A percentile compares a stretch with the other conserved stretches of the same genome.
These are phyloP conservation scores for Cyprinodon tularosa DNA, from an alignment of 2,113 vertebrate species.

Conservation along the genomic window DNA sequence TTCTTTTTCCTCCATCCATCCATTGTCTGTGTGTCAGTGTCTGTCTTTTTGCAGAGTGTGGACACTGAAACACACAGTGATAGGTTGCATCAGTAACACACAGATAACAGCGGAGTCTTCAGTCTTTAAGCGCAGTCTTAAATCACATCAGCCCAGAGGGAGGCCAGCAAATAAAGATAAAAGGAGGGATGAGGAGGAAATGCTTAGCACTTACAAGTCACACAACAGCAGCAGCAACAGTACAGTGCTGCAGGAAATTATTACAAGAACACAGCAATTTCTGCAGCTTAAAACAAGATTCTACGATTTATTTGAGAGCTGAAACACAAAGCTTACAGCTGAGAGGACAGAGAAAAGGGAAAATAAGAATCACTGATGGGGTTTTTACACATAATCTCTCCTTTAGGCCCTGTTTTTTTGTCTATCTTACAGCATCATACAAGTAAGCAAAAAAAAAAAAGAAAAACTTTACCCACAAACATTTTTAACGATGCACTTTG, in stretches of 20 bases:
- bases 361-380: slow-evolving; percentile 10
- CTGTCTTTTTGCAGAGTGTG: slow-evolving; percentile 38
- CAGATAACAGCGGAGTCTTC: slow-evolving; percentile 65
- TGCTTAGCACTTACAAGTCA: slow-evolving; percentile 21
- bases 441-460: not conserved
- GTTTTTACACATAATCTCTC: slow-evolving; percentile 23
- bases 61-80: slow-evolving; percentile 54
- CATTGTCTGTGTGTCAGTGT: slow-evolving; percentile 21
- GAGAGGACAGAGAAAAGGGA: slow-evolving; percentile 23
- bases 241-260: slow-evolving; percentile 21
- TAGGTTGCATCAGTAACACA: slow-evolving; percentile 65
- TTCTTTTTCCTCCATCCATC: slow-evolving; percentile 38
- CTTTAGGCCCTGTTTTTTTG: slow-evolving; percentile 19
- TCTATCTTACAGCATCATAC: slow-evolving; percentile 20
- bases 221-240: slow-evolving; percentile 18
- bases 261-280: slow-evolving; percentile 37
- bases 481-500: slow-evolving; percentile 31
- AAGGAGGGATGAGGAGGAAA: not conserved
- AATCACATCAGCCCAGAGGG: slow-evolving; percentile 64
- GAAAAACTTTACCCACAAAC: slow-evolving; percentile 22
- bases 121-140: slow-evolving; percentile 64
- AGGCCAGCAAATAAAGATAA: slow-evolving; percentile 55
- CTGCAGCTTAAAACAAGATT: slow-evolving; percentile 46
- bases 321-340: slow-evolving; percentile 35
- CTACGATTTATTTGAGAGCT: slow-evolving; percentile 47